Evolutionary conservation across 2,797 vertebrate genomes (phyloP).

Genomic region (Lophotriccus pileatus): DNA sequence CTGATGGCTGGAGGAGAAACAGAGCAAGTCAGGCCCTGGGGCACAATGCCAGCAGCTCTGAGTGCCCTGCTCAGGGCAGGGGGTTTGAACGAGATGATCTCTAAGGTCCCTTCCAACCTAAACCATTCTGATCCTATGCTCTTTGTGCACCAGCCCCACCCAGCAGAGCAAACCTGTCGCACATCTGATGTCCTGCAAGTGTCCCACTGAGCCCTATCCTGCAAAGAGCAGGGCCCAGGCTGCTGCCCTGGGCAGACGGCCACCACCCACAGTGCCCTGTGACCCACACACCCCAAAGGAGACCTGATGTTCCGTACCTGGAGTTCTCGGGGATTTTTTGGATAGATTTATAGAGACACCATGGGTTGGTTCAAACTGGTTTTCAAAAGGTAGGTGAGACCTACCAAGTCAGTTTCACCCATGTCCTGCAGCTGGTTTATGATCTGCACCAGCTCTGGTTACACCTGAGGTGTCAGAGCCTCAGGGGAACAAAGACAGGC

Average conservation of each 20-base stretch:
- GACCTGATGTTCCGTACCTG: neutral
- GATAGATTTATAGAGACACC: neutral
- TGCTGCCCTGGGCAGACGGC: neutral
- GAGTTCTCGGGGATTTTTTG: neutral
- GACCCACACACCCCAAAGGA: neutral
- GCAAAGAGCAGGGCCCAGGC: neutral
- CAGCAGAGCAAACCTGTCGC: neutral
- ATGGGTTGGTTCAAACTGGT: neutral
- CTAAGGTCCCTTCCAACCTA: neutral
- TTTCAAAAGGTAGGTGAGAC: neutral
- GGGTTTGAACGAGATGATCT: neutral
- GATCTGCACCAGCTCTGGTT: neutral
- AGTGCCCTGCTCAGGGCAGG: neutral
- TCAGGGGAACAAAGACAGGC: accelerated
- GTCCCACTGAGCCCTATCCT: neutral
- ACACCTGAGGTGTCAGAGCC: accelerated
- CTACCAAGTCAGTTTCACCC: neutral
- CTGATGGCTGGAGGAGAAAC: constrained; percentile 75
- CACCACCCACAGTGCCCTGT: neutral
- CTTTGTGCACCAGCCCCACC: neutral
- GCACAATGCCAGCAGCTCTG: accelerated
- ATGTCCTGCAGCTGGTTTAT: accelerated
- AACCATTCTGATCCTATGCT: neutral
- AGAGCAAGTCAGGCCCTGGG: neutral
- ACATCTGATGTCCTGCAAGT: neutral